Evolutionary conservation across 2,888 invertebrate genomes (phyloP).

Genomic region (Ceramica pisi): DNA sequence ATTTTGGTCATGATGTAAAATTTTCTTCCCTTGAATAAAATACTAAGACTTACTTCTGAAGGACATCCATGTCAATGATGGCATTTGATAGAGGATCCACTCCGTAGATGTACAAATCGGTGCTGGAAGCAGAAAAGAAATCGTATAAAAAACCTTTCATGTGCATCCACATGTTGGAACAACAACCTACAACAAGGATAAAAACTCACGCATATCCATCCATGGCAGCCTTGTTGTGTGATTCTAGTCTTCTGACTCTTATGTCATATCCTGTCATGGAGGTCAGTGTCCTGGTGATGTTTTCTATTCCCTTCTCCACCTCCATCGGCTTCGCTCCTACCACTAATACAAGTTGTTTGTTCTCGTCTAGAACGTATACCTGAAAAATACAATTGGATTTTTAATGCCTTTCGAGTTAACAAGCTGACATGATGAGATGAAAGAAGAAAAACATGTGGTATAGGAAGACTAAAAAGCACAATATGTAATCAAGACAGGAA

Average conservation of each 20-base stretch:
- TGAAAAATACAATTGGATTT: conserved; percentile 68
- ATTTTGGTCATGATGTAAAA: too few relatives aligned
- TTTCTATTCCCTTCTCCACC: conserved; percentile 93
- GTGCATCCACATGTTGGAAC: not conserved
- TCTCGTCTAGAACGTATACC: conserved; percentile 96
- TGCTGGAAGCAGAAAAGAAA: conserved; percentile 90
- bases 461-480: too few relatives aligned
- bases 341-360: conserved; percentile 95
- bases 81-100: conserved; percentile 95
- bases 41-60: conserved; percentile 92
- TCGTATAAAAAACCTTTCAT: not conserved
- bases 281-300: conserved; percentile 93
- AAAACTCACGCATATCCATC: conserved; percentile 92
- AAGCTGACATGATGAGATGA: not conserved
- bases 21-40: not conserved
- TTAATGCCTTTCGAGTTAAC: not conserved
- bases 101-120: conserved; percentile 96
- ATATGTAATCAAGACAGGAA: not conserved
- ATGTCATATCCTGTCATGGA: conserved; percentile 95
- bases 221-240: conserved; percentile 93
- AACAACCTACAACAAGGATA: not conserved
- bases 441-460: not conserved
- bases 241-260: conserved; percentile 94
- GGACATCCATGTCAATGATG: conserved; percentile 94
- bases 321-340: conserved; percentile 94